phyloP scores from a whole-genome alignment of 2,113 vertebrate genomes.

The Eptatretus burgeri region DNA sequence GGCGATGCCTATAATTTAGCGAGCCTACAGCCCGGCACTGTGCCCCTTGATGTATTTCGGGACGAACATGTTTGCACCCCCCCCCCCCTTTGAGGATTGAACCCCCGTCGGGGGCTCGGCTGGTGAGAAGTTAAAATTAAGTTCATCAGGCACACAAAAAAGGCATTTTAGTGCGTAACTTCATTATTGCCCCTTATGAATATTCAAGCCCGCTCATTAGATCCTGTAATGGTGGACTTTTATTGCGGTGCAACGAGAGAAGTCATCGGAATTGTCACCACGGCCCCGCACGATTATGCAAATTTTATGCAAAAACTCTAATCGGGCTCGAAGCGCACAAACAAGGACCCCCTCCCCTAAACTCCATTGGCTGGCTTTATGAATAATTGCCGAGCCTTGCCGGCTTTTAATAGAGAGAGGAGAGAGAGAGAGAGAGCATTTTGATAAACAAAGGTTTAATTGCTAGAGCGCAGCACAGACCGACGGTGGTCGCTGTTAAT shows the following conservation, averaged over 20 bases:
- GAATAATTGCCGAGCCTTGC: conserved; percentile 5
- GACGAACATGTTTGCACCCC: not conserved
- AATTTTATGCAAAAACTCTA: conserved; percentile 2
- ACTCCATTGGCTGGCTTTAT: conserved; percentile 7
- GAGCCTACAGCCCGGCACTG: conserved; percentile 1
- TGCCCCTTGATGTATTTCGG: not conserved
- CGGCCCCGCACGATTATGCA: conserved; percentile 2
- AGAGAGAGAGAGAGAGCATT: conserved; percentile 5
- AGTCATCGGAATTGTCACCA: conserved; percentile 5
- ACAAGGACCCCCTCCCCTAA: not conserved
- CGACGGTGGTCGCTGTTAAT: conserved; percentile 4
- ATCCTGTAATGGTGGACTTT: conserved; percentile 6
- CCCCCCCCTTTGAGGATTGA: not conserved
- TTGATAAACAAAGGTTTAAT: conserved; percentile 7
- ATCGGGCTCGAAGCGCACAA: conserved; percentile 6
- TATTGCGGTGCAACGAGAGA: conserved; percentile 7
- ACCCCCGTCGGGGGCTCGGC: not conserved
- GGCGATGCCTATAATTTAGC: conserved; percentile 2
- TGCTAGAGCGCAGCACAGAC: conserved; percentile 1
- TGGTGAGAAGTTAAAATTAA: conserved; percentile 5
- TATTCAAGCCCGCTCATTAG: conserved; percentile 6
- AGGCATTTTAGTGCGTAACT: conserved; percentile 3
- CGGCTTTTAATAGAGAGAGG: conserved; percentile 3
- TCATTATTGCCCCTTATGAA: conserved; percentile 6
- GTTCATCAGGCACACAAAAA: conserved; percentile 2